Percentiles rank a stretch among this genome's conserved stretches.
Conservation (phyloP, 1,140 invertebrate genomes). For the Oppia nitens region DNA sequence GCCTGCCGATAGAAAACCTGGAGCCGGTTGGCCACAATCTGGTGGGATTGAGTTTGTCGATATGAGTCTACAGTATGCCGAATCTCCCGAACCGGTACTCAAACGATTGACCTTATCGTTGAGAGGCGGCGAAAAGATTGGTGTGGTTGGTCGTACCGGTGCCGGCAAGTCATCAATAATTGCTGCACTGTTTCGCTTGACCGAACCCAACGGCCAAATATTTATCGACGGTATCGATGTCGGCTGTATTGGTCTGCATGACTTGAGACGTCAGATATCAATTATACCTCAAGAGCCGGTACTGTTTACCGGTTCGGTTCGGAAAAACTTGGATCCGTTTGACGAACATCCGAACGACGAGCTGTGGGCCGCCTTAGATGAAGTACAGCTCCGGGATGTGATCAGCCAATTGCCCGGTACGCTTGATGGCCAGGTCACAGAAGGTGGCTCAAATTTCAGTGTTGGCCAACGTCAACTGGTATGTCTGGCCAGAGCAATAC, state of each 20-base stretch:
- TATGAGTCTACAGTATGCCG: conserved; percentile 45
- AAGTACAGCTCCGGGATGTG: conserved; percentile 50
- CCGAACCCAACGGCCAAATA: conserved; percentile 24
- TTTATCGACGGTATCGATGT: conserved; percentile 33
- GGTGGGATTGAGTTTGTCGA: conserved; percentile 51
- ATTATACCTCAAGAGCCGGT: conserved; percentile 49
- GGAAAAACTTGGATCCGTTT: conserved; percentile 76
- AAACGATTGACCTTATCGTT: conserved; percentile 40
- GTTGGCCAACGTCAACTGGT: conserved; percentile 66
- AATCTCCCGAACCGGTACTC: conserved; percentile 40
- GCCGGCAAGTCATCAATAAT: conserved; percentile 32
- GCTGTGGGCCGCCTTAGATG: conserved; percentile 53
- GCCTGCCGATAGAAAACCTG: conserved; percentile 8
- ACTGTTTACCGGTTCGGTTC: conserved; percentile 59
- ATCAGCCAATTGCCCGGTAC: conserved; percentile 43
- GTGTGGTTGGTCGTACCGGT: conserved; percentile 33
- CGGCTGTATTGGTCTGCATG: conserved; percentile 32
- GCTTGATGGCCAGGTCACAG: conserved; percentile 46
- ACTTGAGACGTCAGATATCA: conserved; percentile 32
- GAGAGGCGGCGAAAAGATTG: conserved; percentile 25
- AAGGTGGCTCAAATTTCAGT: conserved; percentile 59
- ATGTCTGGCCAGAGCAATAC: conserved; percentile 37
- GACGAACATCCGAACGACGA: conserved; percentile 47
- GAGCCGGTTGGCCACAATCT: conserved; percentile 40
- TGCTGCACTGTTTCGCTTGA: conserved; percentile 31